Conservation (phyloP, 2,797 vertebrate species). For the Alectoris magna region DNA sequence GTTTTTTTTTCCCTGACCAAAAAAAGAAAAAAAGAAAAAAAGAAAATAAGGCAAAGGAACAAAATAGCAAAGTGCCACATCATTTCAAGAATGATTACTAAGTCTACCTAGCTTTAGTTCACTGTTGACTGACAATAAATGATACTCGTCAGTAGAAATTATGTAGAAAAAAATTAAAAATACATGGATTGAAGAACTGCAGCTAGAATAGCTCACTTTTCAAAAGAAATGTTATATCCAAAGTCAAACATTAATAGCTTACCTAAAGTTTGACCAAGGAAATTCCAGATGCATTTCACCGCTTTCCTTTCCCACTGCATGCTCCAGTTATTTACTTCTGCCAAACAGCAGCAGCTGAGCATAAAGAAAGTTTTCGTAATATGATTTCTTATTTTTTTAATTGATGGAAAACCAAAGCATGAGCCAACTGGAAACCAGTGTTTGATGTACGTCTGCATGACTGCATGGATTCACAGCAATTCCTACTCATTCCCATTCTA, state of each 20-base stretch:
- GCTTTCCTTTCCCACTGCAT: background rate
- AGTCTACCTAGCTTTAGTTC: background rate
- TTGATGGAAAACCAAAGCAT: conserved; percentile 30
- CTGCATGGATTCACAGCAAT: background rate
- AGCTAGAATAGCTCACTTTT: background rate
- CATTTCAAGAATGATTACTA: background rate
- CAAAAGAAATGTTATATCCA: background rate
- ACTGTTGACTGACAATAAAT: background rate
- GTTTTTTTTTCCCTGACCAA: background rate
- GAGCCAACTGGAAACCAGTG: conserved; percentile 15
- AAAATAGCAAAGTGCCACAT: background rate
- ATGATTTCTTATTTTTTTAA: background rate
- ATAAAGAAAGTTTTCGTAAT: conserved; percentile 16
- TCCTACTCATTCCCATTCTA: background rate
- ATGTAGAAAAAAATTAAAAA: background rate
- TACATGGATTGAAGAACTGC: background rate
- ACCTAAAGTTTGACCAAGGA: background rate
- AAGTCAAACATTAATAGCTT: background rate
- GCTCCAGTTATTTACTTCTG: background rate
- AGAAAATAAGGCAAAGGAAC: background rate
- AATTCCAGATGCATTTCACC: background rate
- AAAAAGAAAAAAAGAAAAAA: background rate
- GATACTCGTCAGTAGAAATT: background rate
- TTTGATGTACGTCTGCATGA: conserved; percentile 19
- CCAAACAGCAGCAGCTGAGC: background rate